Base-by-base conservation (phyloP, 2,113 vertebrate genomes). In the Enhydra lutris region DNA sequence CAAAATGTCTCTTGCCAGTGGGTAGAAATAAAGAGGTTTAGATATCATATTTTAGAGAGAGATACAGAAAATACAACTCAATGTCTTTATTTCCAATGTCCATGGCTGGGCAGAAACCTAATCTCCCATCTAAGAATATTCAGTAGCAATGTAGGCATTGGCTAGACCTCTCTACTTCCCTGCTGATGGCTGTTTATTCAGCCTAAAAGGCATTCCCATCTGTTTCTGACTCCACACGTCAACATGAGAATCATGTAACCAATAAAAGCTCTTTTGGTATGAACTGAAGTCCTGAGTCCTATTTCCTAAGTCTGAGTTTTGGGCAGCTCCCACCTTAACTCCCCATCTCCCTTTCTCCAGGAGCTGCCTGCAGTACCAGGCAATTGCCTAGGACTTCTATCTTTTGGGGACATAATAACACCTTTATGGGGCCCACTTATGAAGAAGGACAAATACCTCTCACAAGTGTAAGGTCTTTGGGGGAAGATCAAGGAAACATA, bases 401-500 rank as follows among this genome's bases (percentile, higher is more conserved):
- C 57, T 36, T 76, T 84, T 67, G 23, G 42, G 65, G 14, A 84
- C 29, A 89, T 59, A 90, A 47, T 59, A 95, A 96, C 57, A 93
- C n/a, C 29, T 61, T 80, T 92, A 96, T 73, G 20, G 2, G n/a
- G 59, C 80, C 36, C 45, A 84, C 14, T 91, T 93, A 81, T 0
- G 96, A 78, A 36, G 1, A 91, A 95, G 42, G 42, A 79, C 52
- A 95, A 87, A 94, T 36, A 83, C 31, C 42, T 94, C 17, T 84
- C 14, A 50, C n/a, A 71, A 34, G 17, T 45, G 1, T 39, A 90
- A 78, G 42, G 31, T 83, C 18, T 89, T 67, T 23, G n/a, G 88
- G 84, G 67, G 36, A 15, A 81, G 67, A 86, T 79, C 15, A 57
- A 15, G n/a, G 50, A 94, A 69, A 94, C 12, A 85, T 10, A 80